phyloP scores from a whole-genome alignment of 2,113 vertebrate genomes.

The Terrapene triunguis region DNA sequence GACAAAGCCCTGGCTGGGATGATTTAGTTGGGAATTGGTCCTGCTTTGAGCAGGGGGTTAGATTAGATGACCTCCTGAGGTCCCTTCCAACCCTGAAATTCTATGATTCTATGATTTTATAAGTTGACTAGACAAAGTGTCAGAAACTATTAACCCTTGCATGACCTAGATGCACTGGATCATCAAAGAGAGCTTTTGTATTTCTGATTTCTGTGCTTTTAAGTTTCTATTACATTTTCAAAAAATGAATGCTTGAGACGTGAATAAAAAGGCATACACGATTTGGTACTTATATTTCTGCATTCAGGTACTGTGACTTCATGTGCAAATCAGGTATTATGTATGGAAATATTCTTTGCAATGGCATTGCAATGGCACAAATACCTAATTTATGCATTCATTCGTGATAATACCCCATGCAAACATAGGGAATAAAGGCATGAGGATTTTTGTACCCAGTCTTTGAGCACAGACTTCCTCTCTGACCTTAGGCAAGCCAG shows the following conservation, averaged over 20 bases:
- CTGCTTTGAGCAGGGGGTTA: too few species aligned
- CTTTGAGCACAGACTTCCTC: not conserved
- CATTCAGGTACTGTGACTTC: not conserved
- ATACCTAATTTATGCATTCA: not conserved
- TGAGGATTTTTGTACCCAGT: not conserved
- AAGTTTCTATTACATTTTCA: not conserved
- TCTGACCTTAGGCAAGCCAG: not conserved
- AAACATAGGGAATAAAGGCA: not conserved
- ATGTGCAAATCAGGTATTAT: not conserved
- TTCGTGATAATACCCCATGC: not conserved
- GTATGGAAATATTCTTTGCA: not conserved
- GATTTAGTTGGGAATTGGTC: too few species aligned
- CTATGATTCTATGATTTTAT: not conserved
- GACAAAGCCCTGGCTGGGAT: too few species aligned
- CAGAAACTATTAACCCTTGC: not conserved
- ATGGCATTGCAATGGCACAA: not conserved
- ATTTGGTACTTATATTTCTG: not conserved
- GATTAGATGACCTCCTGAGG: too few species aligned
- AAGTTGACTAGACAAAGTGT: not conserved
- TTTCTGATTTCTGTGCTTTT: not conserved
- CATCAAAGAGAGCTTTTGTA: not conserved
- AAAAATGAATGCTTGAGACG: not conserved
- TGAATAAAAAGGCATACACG: not conserved
- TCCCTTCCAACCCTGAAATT: too few species aligned
- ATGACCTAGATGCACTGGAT: not conserved